Evolutionary conservation across 2,797 vertebrate species (phyloP).

Genomic region (Eulemur rubriventer): DNA sequence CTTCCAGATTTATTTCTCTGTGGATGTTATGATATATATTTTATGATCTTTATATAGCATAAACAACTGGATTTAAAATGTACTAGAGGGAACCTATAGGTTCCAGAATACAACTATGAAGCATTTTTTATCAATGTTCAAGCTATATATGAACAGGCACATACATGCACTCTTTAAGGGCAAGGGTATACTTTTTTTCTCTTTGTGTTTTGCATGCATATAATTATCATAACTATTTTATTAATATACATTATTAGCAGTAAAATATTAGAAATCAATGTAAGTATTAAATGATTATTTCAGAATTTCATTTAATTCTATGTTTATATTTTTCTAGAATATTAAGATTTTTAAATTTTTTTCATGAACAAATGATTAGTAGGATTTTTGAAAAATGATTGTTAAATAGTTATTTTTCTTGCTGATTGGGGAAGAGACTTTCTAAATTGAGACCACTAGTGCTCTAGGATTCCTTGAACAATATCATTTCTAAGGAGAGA

Average conservation of each 20-base stretch:
- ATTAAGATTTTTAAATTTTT: background rate
- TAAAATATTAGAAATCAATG: slow-evolving; percentile 28
- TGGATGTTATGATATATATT: background rate
- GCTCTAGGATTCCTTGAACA: background rate
- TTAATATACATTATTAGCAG: background rate
- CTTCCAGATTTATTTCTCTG: background rate
- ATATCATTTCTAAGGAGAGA: background rate
- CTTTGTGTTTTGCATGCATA: slow-evolving; percentile 16
- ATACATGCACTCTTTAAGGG: background rate
- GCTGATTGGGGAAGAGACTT: background rate
- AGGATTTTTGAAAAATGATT: slow-evolving; percentile 11
- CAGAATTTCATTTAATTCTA: background rate
- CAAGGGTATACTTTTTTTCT: background rate
- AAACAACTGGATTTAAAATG: background rate
- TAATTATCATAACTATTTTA: background rate
- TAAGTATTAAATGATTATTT: background rate
- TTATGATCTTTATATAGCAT: background rate
- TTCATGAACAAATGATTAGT: background rate
- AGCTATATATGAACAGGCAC: background rate
- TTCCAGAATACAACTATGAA: background rate
- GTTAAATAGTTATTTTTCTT: slow-evolving; percentile 17
- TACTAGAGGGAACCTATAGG: background rate
- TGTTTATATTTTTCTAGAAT: background rate
- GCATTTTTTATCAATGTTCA: background rate
- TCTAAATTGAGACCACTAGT: background rate